phyloP scores from a whole-genome alignment of 2,888 invertebrate species.

The Nemotelus pantherinus region DNA sequence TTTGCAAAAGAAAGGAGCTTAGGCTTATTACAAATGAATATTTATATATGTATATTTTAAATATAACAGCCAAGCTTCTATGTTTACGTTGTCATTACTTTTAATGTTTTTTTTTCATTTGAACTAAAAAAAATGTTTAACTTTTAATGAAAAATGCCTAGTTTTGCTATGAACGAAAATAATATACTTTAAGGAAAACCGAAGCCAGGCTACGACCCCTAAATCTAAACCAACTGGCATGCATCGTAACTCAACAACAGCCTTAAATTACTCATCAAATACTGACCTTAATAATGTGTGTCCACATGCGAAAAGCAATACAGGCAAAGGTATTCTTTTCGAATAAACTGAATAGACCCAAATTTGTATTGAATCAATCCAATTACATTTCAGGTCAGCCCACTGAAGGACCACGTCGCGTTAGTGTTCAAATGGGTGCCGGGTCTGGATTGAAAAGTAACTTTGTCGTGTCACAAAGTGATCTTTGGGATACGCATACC shows the following conservation, averaged over 20 bases:
- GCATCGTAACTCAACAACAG: constrained; percentile 62
- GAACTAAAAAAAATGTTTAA: no score
- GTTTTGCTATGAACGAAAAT: neutral
- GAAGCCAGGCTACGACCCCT: constrained; percentile 60
- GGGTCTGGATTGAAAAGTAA: constrained; percentile 64
- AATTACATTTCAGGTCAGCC: constrained; percentile 52
- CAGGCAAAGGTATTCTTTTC: constrained; percentile 54
- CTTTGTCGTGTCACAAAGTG: constrained; percentile 73
- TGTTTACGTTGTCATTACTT: no score
- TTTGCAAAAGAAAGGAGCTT: no score
- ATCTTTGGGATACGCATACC: constrained; percentile 74
- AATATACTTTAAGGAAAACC: constrained; percentile 55
- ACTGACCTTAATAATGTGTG: constrained; percentile 63
- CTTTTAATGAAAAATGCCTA: no score
- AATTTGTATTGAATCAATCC: neutral
- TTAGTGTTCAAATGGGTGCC: constrained; percentile 61
- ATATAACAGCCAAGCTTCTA: no score
- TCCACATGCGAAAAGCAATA: constrained; percentile 59
- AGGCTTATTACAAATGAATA: no score
- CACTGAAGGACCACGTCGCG: constrained; percentile 60
- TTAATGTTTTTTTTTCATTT: no score
- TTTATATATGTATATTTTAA: no score
- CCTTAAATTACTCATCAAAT: constrained; percentile 61
- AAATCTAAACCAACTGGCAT: constrained; percentile 59
- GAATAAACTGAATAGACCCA: neutral